These are phyloP conservation scores for Invenusta paracnida DNA, from an alignment of 2,888 invertebrate species.

Conservation along the genomic window DNA sequence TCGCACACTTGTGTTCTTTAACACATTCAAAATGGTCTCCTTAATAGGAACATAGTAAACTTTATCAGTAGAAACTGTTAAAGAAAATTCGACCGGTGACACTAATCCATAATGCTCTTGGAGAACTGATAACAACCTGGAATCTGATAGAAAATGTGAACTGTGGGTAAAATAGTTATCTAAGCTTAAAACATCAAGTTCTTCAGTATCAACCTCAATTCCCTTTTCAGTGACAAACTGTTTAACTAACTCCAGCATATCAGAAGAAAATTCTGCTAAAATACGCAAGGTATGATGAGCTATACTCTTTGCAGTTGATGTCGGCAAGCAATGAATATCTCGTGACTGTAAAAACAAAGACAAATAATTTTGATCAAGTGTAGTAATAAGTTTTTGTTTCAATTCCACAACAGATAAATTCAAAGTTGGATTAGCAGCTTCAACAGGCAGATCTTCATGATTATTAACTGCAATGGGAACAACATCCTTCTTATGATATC, in stretches of 20 bases:
- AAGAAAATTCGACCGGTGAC: slow-evolving; percentile 6
- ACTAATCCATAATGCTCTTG: neutral
- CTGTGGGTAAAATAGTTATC: neutral
- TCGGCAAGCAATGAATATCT: slow-evolving; percentile 8
- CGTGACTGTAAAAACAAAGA: neutral
- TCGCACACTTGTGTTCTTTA: neutral
- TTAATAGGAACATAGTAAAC: neutral
- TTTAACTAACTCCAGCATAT: neutral
- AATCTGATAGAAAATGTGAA: neutral
- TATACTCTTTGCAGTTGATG: neutral
- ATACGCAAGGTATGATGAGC: neutral
- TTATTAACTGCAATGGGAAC: neutral
- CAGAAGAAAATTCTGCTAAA: neutral
- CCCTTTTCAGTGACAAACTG: neutral
- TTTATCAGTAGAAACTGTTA: neutral
- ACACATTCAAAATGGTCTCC: slow-evolving; percentile 14
- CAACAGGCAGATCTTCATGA: neutral
- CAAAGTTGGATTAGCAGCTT: neutral
- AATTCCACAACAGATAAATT: neutral
- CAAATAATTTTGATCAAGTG: neutral
- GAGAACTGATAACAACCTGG: slow-evolving; percentile 1
- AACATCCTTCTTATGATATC: neutral
- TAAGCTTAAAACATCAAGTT: neutral
- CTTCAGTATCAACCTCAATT: neutral
- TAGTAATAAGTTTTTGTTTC: neutral